Evolutionary conservation across 2,797 vertebrate genomes (phyloP).

Genomic region (Tachyglossus aculeatus): DNA sequence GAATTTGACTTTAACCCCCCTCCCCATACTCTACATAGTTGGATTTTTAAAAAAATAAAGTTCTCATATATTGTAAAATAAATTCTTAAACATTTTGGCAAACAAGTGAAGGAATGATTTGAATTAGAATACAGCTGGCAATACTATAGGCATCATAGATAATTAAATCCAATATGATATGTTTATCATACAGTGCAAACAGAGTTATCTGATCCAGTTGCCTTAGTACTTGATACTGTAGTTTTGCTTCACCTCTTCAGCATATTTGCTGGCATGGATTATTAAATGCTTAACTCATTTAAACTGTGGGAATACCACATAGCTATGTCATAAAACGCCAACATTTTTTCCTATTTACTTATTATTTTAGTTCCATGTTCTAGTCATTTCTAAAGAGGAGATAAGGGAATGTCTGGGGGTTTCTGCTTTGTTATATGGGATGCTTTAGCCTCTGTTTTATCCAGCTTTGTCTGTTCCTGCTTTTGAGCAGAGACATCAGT

Average conservation of each 20-base stretch:
- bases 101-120: slow-evolving; percentile 17
- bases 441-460: not conserved
- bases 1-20: slow-evolving; percentile 12
- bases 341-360: not conserved
- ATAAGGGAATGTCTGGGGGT: not conserved
- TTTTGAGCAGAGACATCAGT: too few species aligned
- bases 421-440: not conserved
- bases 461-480: not conserved
- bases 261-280: slow-evolving; percentile 29
- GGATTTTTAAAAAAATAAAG: slow-evolving; percentile 19
- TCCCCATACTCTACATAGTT: not conserved
- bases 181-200: slow-evolving; percentile 52
- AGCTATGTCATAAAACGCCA: not conserved
- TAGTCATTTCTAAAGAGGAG: slow-evolving; percentile 2
- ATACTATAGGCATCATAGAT: slow-evolving; percentile 25
- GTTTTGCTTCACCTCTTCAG: slow-evolving; percentile 24
- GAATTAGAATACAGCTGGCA: slow-evolving; percentile 47
- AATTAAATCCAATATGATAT: slow-evolving; percentile 51
- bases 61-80: slow-evolving; percentile 41
- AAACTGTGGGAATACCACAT: slow-evolving; percentile 5
- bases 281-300: slow-evolving; percentile 37
- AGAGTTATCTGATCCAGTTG: slow-evolving; percentile 50
- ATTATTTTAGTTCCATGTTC: not conserved
- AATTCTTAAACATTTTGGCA: slow-evolving; percentile 51
- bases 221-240: slow-evolving; percentile 34